Evolutionary conservation across 2,888 invertebrate genomes (phyloP).

Genomic region (Melanotus villosus): DNA sequence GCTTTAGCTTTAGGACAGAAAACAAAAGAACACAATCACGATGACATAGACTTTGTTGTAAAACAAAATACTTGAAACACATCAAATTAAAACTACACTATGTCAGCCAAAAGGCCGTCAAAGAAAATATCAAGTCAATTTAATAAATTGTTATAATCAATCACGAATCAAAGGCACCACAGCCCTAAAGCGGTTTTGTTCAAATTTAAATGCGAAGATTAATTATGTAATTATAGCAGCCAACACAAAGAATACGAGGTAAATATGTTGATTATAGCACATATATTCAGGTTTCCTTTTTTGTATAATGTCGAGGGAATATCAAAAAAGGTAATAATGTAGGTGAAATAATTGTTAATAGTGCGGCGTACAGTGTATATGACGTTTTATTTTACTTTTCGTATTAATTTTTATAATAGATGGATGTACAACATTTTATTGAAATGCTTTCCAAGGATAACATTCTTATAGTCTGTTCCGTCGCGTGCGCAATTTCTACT

Average conservation of each 20-base stretch:
- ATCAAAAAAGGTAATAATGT: neutral
- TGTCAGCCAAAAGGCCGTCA: slow-evolving; percentile 28
- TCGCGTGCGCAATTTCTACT: no score
- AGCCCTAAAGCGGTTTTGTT: slow-evolving; percentile 42
- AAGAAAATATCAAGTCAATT: slow-evolving; percentile 41
- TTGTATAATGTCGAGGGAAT: neutral
- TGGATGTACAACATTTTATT: no score
- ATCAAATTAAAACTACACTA: slow-evolving; percentile 11
- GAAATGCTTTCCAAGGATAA: no score
- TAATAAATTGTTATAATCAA: slow-evolving; percentile 47
- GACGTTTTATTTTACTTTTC: no score
- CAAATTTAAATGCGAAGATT: slow-evolving; percentile 44
- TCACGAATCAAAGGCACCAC: slow-evolving; percentile 42
- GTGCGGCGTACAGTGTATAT: no score
- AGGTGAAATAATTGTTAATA: neutral
- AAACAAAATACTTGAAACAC: slow-evolving; percentile 5
- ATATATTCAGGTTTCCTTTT: slow-evolving; percentile 13
- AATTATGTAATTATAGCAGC: slow-evolving; percentile 44
- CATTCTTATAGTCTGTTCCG: no score
- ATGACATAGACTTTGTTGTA: neutral
- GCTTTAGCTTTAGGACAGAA: neutral
- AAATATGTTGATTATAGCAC: slow-evolving; percentile 39
- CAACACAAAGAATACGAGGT: slow-evolving; percentile 41
- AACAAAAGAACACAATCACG: neutral
- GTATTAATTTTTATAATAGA: no score